phyloP scores from a whole-genome alignment of 2,888 invertebrate genomes.

The Ormyrus thymus region DNA sequence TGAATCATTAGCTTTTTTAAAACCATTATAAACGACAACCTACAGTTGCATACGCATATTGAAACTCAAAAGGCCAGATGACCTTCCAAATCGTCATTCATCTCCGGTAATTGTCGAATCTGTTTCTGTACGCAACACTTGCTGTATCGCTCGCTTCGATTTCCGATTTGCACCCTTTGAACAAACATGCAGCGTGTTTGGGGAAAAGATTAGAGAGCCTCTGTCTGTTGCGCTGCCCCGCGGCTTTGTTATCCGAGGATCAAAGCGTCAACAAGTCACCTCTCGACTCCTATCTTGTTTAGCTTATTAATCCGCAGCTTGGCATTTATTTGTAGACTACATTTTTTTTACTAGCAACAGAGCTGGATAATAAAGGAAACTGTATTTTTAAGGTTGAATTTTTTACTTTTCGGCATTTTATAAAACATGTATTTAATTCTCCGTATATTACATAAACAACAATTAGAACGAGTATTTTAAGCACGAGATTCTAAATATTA shows the following conservation, averaged over 20 bases:
- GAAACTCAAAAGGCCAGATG: conserved; percentile 14
- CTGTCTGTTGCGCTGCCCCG: neutral
- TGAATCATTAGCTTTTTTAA: too few species aligned
- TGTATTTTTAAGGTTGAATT: too few species aligned
- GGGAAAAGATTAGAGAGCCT: conserved; percentile 32
- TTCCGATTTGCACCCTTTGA: conserved; percentile 38
- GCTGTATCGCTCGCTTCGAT: conserved; percentile 9
- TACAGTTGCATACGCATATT: neutral
- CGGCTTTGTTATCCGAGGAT: conserved; percentile 11
- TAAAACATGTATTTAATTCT: too few species aligned
- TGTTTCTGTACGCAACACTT: conserved; percentile 19
- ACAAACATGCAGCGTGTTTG: conserved; percentile 43
- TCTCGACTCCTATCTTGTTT: conserved; percentile 37
- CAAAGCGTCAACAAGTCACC: conserved; percentile 34
- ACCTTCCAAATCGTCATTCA: neutral
- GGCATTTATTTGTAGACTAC: too few species aligned
- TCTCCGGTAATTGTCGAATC: conserved; percentile 20
- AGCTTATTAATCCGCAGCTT: conserved; percentile 16
- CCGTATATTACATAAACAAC: too few species aligned
- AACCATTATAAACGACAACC: too few species aligned
- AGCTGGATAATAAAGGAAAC: neutral
- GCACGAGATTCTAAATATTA: too few species aligned
- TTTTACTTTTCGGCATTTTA: too few species aligned
- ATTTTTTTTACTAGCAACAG: conserved; percentile 8
- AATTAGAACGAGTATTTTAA: too few species aligned